Base-by-base conservation (phyloP, 2,888 invertebrate genomes). In the Rotaria macrura region DNA sequence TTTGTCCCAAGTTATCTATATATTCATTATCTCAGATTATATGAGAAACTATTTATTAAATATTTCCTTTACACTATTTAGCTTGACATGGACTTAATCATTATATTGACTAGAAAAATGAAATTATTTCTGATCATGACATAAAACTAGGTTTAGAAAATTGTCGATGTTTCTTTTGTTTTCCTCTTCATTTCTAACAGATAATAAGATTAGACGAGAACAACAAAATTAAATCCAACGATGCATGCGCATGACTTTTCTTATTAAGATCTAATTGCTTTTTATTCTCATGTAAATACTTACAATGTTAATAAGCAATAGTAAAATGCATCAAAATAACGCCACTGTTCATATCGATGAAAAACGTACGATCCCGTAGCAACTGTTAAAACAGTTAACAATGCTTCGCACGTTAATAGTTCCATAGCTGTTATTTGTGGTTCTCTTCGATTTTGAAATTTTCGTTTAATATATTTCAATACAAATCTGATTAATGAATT, bases 221-320 rank as follows among this genome's bases (percentile, higher is more conserved):
- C 47, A 1, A 47, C 14, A 9, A 47, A 47, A 14, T 47, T 14
- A 12, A 47, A 9, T 47, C 10, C 9, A 47, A 47, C 14, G 57
- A 29, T n/a, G n/a, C n/a, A n/a, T n/a, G n/a, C n/a, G n/a, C n/a
- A n/a, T n/a, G n/a, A n/a, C n/a, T n/a, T n/a, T n/a, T n/a, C n/a
- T 57, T 57, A 9, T 25, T n/a, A n/a, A n/a, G n/a, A 29, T 57
- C 20, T 17, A 29, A n/a, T 57, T 25, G n/a, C 20, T 74, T 4
- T 40, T 40, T 79, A 9, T 84, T 38, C 0, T 4, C 4, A 84
- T 20, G 5, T 95, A 89, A 97, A 98, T 12, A 97, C 99, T 4
- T 97, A 98, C 72, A 97, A 93, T 0, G 97, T 99, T n/a, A 99
- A 97, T 90, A 98, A 97, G 90, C 98, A 99, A 90, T 98, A 99